Evolutionary conservation across 2,888 invertebrate species (phyloP).

Genomic region (Hybos culiciformis): DNA sequence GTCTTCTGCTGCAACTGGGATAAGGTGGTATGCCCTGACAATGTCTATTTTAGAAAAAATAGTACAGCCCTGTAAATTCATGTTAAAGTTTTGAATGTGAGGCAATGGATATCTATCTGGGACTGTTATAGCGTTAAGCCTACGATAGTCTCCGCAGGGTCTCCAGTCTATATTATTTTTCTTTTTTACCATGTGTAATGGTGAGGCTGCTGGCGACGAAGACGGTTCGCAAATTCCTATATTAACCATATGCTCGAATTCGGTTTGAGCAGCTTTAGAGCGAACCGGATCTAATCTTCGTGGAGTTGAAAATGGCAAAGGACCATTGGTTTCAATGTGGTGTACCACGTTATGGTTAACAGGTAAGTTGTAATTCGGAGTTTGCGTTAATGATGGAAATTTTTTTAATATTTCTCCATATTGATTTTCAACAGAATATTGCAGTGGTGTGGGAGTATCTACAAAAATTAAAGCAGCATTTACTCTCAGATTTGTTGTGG

Average conservation of each 20-base stretch:
- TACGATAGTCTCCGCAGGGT: conserved; percentile 7
- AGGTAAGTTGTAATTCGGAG: background rate
- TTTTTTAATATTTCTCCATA: background rate
- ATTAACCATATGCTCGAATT: conserved; percentile 5
- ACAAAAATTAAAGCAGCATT: background rate
- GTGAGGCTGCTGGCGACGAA: conserved; percentile 4
- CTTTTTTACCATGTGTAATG: conserved; percentile 10
- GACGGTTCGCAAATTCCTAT: conserved; percentile 10
- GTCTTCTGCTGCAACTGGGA: conserved; percentile 23
- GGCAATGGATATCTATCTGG: conserved; percentile 6
- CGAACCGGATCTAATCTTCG: background rate
- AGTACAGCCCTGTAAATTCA: background rate
- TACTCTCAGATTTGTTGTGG: background rate
- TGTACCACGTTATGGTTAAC: conserved; percentile 1
- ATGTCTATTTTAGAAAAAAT: conserved; percentile 7
- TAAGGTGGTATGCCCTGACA: conserved; percentile 18
- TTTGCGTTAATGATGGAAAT: background rate
- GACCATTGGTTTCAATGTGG: background rate
- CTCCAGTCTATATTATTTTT: conserved; percentile 4
- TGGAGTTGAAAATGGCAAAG: conserved; percentile 1
- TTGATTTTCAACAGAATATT: too few relatives aligned
- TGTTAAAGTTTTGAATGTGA: conserved; percentile 7
- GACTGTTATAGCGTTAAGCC: conserved; percentile 4
- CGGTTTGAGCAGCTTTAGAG: conserved; percentile 2
- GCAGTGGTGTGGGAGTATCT: too few relatives aligned